Percentiles rank a stretch among this genome's conserved stretches.
These are phyloP conservation scores for Carassius gibelio DNA, from an alignment of 2,113 vertebrate species.

Conservation along the genomic window DNA sequence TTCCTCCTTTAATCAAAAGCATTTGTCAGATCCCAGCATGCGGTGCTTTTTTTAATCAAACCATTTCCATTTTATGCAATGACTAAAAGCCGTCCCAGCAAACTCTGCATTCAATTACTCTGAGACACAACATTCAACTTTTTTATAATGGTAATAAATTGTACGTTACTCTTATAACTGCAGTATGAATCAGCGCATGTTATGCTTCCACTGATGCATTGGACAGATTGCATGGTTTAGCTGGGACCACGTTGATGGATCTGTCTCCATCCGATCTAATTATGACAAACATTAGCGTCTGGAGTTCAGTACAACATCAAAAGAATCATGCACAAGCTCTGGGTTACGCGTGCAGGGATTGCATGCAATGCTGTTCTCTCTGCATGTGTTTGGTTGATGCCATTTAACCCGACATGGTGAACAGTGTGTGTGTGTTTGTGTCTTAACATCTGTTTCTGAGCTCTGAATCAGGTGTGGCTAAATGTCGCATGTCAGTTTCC, in stretches of 20 bases:
- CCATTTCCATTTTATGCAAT: slow-evolving; percentile 23
- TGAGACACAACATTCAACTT: not conserved
- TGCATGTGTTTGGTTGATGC: not conserved
- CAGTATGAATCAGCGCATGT: slow-evolving; percentile 9
- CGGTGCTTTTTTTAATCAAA: not conserved
- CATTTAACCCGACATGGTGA: not conserved
- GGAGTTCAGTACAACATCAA: not conserved
- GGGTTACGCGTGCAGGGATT: not conserved
- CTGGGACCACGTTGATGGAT: not conserved
- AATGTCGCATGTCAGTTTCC: slow-evolving; percentile 2
- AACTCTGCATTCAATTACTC: slow-evolving; percentile 23
- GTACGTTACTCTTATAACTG: not conserved
- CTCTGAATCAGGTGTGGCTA: slow-evolving; percentile 8
- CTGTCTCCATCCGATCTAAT: slow-evolving; percentile 28
- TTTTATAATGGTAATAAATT: slow-evolving; percentile 15
- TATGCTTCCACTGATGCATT: slow-evolving; percentile 1
- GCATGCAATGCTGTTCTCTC: not conserved
- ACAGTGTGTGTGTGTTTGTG: not conserved
- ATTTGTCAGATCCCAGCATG: not conserved
- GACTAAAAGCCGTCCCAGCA: not conserved
- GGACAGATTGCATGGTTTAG: slow-evolving; percentile 11
- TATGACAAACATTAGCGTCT: slow-evolving; percentile 44
- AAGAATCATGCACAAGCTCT: not conserved
- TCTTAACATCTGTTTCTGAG: slow-evolving; percentile 25
- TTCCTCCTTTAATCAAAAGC: not conserved